Percentiles rank a stretch among this genome's conserved stretches.
Evolutionary conservation across 2,113 vertebrate species (phyloP).

Genomic region (Hemibagrus wyckioides): DNA sequence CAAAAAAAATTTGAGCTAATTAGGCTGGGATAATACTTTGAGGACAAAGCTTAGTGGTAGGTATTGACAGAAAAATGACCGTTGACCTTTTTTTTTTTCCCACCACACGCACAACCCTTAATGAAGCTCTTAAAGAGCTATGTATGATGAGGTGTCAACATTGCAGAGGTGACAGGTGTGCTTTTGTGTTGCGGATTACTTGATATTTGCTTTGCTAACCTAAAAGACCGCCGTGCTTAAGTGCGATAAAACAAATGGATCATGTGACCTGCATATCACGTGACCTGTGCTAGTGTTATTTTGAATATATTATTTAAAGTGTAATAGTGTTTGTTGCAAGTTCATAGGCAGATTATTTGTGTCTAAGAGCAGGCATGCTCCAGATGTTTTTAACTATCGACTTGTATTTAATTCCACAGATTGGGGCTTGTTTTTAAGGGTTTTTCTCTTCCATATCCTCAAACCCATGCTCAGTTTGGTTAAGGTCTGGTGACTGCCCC

Average conservation of each 20-base stretch:
- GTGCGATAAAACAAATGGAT: neutral
- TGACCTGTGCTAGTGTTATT: neutral
- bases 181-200: neutral
- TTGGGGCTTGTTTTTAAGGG: neutral
- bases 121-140: neutral
- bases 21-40: neutral
- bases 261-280: neutral
- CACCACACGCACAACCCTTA: constrained; percentile 1
- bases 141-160: neutral
- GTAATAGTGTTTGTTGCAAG: neutral
- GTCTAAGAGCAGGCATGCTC: no score
- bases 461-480: neutral
- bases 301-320: neutral
- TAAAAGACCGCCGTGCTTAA: neutral
- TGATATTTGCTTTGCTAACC: neutral
- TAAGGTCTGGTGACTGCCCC: neutral
- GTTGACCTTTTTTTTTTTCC: constrained; percentile 10
- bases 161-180: neutral
- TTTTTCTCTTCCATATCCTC: neutral
- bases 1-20: neutral
- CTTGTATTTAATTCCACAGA: neutral
- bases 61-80: neutral
- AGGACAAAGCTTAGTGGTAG: neutral
- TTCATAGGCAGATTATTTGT: neutral
- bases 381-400: neutral